phyloP scores from a whole-genome alignment of 2,888 invertebrate species.

The Drosophila falleni region DNA sequence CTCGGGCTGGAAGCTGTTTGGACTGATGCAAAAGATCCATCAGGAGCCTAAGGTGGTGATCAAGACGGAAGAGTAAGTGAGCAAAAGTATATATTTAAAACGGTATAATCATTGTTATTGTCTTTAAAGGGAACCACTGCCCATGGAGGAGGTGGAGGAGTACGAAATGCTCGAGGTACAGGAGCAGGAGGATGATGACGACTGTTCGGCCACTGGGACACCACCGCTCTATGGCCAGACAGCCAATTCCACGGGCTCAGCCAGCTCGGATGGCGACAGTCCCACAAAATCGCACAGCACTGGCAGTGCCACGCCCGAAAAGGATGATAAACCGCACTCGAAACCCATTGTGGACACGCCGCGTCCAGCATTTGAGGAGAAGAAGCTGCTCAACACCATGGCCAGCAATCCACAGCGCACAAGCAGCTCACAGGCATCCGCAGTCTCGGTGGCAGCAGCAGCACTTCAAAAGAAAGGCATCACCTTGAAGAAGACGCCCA shows the following conservation, averaged over 20 bases:
- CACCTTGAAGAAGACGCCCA: conserved; percentile 78
- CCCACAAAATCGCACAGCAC: conserved; percentile 75
- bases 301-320: conserved; percentile 75
- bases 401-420: conserved; percentile 55
- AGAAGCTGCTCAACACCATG: conserved; percentile 70
- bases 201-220: conserved; percentile 30
- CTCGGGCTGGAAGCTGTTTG: conserved; percentile 83
- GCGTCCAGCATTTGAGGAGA: conserved; percentile 66
- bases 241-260: conserved; percentile 65
- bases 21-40: conserved; percentile 83
- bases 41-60: conserved; percentile 56
- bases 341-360: conserved; percentile 64
- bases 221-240: conserved; percentile 43
- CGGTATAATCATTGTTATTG: neutral
- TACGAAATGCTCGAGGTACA: conserved; percentile 85
- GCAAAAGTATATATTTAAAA: neutral
- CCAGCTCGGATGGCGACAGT: conserved; percentile 81
- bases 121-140: conserved; percentile 62
- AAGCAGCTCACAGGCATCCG: conserved; percentile 33
- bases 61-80: conserved; percentile 78
- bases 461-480: conserved; percentile 83
- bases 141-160: conserved; percentile 82
- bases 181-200: conserved; percentile 82
- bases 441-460: conserved; percentile 65
- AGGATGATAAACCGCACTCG: conserved; percentile 67